Evolutionary conservation across 2,888 invertebrate species (phyloP), one percentile per base, ranked within the genome.

Genomic region (Zeuzera pyrina): DNA sequence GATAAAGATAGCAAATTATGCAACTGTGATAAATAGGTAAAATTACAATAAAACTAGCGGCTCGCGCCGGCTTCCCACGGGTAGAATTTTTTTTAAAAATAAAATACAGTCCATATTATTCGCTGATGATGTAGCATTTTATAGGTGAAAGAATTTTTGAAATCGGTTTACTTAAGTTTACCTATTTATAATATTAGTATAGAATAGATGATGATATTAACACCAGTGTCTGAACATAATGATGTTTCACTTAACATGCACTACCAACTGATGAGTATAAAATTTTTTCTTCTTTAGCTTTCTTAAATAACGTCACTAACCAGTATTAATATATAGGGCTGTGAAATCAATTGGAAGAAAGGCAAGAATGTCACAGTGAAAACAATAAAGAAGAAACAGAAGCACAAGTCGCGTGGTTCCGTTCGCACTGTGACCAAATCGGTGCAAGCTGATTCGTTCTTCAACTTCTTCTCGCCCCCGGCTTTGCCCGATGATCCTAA

Each of bases 381-480:
- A 84, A 93, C 93, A 19, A 92, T 98, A 43, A 95, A 95, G 71
- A 98, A 98, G 88, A 97, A 96, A 79, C 98, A 99, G 84, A 99
- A 98, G 77, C 98, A 98, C 76, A 98, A 98, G 89, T 94, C 94
- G 25, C 89, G 94, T 42, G 97, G 96, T 30, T 91, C 94, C 0
- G 93, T 95, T 37, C 90, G 97, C 57, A 95, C 95, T n/a, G 91
- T 98, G 45, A 94, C 94, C 30, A 98, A 97, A 85, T 93, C 93
- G 32, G 94, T 98, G 46, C 94, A 95, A 61, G 95, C 94, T 35
- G 98, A 98, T 74, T 98, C 98, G 0, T 99, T 99, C 87, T 99
- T 99, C 86, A 98, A 98, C 83, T 99, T 99, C 88, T 99, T 99
- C 84, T 89, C 88, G 48, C 98, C 98, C 28, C 98, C 98, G 21